Base-by-base conservation (phyloP, 2,888 invertebrate species). In the Macrophya annulata region DNA sequence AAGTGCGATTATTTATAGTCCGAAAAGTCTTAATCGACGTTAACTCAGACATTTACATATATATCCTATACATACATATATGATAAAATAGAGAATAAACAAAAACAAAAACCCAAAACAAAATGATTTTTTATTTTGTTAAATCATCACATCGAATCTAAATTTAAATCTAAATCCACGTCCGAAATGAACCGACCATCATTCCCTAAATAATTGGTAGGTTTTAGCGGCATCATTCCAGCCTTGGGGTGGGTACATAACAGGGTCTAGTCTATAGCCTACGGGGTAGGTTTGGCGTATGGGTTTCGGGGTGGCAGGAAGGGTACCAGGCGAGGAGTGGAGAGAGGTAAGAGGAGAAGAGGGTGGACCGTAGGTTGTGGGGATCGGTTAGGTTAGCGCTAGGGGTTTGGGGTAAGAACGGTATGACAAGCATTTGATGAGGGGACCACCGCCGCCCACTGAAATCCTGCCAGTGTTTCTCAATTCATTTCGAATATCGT, bases 381-480 rank as follows among this genome's bases (percentile, higher is more conserved):
- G 89, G 89, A 89, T 90, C 90, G 88, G 90, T 88, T 88, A 89
- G 90, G 90, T 88, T 88, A 84, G 88, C 88, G 89, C 88, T 88
- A 79, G 88, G 88, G 89, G 90, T 89, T 90, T 90, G 90, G 91
- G 91, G 91, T 91, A 90, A 90, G 91, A 91, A 91, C 91, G 92
- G 91, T 91, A 92, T 92, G 92, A 92, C 92, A 92, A 91, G 92
- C 91, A 92, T 92, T 92, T 92, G 92, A 92, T 91, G 92, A 92
- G 92, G 92, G 91, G 90, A 90, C 91, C 91, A 90, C 90, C 89
- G 88, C 91, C 92, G 91, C 92, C 91, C 92, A 91, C 92, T 90
- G 89, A 90, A 92, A 91, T 90, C 92, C 91, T 87, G 4, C 0
- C 89, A 89, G 91, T 87, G 90, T 89, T 89, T 91, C 92, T 91